Evolutionary conservation across 1,140 invertebrate genomes (phyloP), one percentile per base, ranked within the genome.

Genomic region (Ditylenchus dipsaci): DNA sequence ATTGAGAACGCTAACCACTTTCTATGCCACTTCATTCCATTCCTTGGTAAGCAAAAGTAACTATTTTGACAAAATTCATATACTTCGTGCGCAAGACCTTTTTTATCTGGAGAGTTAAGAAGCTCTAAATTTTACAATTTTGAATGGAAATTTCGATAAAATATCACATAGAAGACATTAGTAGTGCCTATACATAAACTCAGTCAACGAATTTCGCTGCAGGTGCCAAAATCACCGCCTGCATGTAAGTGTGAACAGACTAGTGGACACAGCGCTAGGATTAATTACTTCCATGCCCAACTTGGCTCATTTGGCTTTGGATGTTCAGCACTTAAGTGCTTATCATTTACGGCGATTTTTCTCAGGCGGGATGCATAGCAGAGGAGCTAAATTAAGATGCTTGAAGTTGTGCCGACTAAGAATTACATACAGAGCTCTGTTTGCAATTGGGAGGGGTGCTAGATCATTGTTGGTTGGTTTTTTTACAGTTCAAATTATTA

Each of bases 381-480:
- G n/a, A 29, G 76, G 74, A 7, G 57, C 67, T 1, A 61, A 66
- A 23, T 43, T 81, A 26, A 38, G 65, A 33, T 79, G 77, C 13
- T 66, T 81, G 38, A 70, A 69, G n/a, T 77, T 81, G 19, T 79
- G 74, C 45, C 63, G 74, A 23, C 59, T 81, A 29, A 42, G 81
- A 27, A 77, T 81, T 42, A 77, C 80, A 1, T 81, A 82, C 47
- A 49, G 79, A 26, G 78, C 73, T 17, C 58, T 81, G 11, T 81
- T 81, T 67, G 75, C 79, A 23, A 81, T 81, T 69, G 79, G 79
- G 15, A 57, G 78, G n/a, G 71, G 77, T 42, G 79, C 75, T 17
- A 60, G 58, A 11, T 75, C 69, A 33, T 63, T 81, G 11, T 56
- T 47, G 1, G 73, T 76, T 64, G 59, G 60, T 53, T 33, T 53